Percentiles rank a stretch among this genome's conserved stretches.
Conservation (phyloP, 2,888 invertebrate genomes). For the Noctua janthina region DNA sequence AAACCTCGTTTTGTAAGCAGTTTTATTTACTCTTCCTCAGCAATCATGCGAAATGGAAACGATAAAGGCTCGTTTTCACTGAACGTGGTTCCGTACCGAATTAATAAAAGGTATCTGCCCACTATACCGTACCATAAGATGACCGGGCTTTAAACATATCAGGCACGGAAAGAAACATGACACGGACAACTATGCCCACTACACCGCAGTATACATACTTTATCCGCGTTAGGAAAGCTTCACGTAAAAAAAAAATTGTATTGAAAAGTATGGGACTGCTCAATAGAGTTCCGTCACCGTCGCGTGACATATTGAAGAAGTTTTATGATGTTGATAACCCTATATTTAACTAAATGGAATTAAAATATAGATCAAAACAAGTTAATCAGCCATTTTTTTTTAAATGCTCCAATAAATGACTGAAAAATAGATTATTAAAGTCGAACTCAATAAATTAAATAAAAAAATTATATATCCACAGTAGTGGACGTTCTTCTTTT, state of each 20-base stretch:
- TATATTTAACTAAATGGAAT: no score
- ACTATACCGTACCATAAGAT: background rate
- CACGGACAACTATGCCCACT: background rate
- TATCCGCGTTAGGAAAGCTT: background rate
- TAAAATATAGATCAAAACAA: no score
- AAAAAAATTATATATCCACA: no score
- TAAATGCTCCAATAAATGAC: no score
- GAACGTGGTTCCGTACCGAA: constrained; percentile 40
- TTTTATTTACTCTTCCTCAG: constrained; percentile 46
- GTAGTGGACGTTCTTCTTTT: background rate
- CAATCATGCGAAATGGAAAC: constrained; percentile 51
- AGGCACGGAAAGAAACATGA: background rate
- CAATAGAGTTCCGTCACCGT: no score
- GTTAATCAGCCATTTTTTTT: no score
- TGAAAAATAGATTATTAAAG: no score
- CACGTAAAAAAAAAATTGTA: background rate
- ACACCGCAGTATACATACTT: no score
- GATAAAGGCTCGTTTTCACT: constrained; percentile 25
- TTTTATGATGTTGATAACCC: no score
- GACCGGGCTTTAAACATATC: background rate
- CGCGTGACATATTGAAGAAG: no score
- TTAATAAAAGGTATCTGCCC: constrained; percentile 4
- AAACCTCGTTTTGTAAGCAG: constrained; percentile 21
- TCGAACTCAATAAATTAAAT: no score
- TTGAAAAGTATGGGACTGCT: no score